Conservation (phyloP, 1,140 invertebrate species). For the Brachionus rubens region DNA sequence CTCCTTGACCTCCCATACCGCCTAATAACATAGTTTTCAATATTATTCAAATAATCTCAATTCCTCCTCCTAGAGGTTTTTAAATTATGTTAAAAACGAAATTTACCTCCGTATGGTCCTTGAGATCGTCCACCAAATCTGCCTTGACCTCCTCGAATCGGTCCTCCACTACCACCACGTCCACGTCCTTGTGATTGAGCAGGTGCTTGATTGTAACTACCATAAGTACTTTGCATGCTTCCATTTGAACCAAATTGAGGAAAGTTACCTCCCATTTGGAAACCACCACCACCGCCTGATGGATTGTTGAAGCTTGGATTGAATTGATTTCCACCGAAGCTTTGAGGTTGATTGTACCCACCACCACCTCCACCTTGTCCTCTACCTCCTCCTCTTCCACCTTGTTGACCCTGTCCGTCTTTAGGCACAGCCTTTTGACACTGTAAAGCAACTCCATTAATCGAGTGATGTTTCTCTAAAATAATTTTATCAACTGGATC, state of each 20-base stretch:
- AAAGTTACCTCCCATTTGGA: slow-evolving; percentile 11
- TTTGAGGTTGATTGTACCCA: neutral
- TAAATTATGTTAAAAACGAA: neutral
- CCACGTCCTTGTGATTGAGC: neutral
- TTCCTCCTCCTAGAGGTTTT: neutral
- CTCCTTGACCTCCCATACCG: neutral
- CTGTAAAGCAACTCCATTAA: slow-evolving; percentile 61
- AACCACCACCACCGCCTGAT: neutral
- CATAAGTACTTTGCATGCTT: slow-evolving; percentile 28
- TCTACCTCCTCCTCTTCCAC: neutral
- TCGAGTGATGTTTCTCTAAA: slow-evolving; percentile 60
- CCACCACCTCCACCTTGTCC: no score
- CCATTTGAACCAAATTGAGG: neutral
- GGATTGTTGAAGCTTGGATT: neutral
- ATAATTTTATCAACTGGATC: slow-evolving; percentile 47
- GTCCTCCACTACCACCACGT: neutral
- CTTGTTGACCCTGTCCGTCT: slow-evolving; percentile 48
- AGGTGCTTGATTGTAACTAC: neutral
- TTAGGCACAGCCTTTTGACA: slow-evolving; percentile 63
- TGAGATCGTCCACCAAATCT: neutral
- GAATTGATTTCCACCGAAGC: neutral
- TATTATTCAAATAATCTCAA: neutral
- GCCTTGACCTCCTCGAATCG: slow-evolving; percentile 16
- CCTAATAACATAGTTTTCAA: neutral
- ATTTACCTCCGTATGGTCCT: slow-evolving; percentile 37